Conservation (phyloP, 2,888 invertebrate genomes). For the Stenotaenia linearis region DNA sequence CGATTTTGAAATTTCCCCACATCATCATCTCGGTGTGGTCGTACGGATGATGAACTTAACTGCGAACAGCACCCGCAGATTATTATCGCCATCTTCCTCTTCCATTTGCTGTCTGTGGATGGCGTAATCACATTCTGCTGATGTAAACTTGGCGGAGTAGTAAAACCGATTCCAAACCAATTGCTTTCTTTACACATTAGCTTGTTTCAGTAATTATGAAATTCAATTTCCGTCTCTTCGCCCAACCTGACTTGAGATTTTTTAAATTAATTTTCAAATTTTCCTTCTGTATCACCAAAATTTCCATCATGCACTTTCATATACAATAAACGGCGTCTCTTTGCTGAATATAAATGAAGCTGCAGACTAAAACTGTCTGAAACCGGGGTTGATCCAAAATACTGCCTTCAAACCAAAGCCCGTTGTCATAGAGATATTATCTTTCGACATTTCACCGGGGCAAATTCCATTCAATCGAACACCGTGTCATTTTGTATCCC, state of each 20-base stretch:
- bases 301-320: neutral
- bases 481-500: neutral
- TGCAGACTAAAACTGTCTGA: neutral
- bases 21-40: neutral
- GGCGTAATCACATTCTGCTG: neutral
- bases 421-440: neutral
- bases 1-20: neutral
- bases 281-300: neutral
- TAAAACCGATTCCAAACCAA: neutral
- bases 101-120: neutral
- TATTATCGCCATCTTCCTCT: neutral
- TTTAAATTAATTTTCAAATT: neutral
- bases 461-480: neutral
- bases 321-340: neutral
- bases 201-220: neutral
- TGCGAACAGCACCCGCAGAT: neutral
- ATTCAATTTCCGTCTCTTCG: neutral
- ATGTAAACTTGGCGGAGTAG: neutral
- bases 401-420: neutral
- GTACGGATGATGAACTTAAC: neutral
- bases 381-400: neutral
- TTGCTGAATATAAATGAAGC: neutral
- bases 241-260: neutral
- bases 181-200: neutral
- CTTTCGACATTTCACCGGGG: neutral